Evolutionary conservation across 30 jellyfish, hydroid and myxozoan species (phyloP), one percentile per base, ranked within the genome.

Genomic region (Aurelia aurita complex sp. Pacific): DNA sequence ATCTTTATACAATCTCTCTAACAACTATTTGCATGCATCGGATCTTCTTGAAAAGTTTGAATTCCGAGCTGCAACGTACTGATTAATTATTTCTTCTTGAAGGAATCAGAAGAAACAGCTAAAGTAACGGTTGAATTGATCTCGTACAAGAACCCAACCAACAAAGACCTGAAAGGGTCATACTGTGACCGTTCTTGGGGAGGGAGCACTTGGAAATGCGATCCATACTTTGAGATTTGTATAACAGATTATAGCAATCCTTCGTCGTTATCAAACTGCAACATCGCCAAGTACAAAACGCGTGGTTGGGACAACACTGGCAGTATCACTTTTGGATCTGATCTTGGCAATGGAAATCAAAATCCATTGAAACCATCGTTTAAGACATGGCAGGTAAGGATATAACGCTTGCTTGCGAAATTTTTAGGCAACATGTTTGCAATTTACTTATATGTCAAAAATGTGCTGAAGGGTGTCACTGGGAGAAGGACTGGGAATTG

Each of bases 181-280:
- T 1, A 16, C 17, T 82, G 91, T 64, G 91, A 82, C 50, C 19
- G 43, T 0, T 12, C 10, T 18, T 18, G 2, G 17, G 73, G 80
- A 35, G 80, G 38, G 1, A 40, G 0, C 33, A 23, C 64, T 10
- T 76, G 86, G 86, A 55, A 72, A 16, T 82, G 91, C 69, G 91
- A 82, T 34, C 91, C 85, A 7, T 69, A 53, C 65, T 82, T 82
- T 52, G 52, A 36, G 33, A 70, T 82, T 35, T 82, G 91, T 32
- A 16, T 82, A 1, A 38, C 85, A 7, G 86, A 82, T 29, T 57
- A 29, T 16, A 80, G 72, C 6, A 23, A 40, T 62, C 91, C 85
- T 7, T 38, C 73, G 1, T 82, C 91, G n/a, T 50, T 59, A 10
- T 9, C 42, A 34, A 82, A 57, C 46, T 82, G 91, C 17, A 75